These are phyloP conservation scores for Eilema depressum DNA, from an alignment of 2,888 invertebrate species.

Conservation along the genomic window DNA sequence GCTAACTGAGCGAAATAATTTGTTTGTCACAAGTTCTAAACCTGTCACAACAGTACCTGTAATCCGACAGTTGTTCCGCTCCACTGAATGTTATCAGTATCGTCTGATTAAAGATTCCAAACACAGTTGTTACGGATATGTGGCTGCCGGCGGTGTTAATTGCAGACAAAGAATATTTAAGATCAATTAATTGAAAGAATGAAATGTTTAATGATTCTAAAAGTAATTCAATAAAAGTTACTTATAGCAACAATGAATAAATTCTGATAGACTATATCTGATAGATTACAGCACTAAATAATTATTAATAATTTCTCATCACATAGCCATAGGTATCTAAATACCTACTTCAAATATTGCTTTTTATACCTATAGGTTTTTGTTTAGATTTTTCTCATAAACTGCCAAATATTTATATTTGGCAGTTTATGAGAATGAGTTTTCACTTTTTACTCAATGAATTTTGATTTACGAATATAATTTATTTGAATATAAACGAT, in stretches of 20 bases:
- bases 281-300: not conserved
- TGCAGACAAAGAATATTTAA: not conserved
- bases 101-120: constrained; percentile 36
- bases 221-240: not conserved
- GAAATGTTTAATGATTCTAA: not conserved
- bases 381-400: too few species aligned
- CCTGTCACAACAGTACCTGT: constrained; percentile 67
- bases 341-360: too few species aligned
- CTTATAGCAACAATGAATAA: not conserved
- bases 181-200: not conserved
- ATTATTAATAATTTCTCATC: not conserved
- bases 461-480: not conserved
- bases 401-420: not conserved
- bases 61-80: constrained; percentile 69
- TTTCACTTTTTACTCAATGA: not conserved
- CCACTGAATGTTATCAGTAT: constrained; percentile 47
- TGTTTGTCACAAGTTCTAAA: constrained; percentile 35
- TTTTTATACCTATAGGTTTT: not conserved
- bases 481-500: not conserved
- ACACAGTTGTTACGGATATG: constrained; percentile 6
- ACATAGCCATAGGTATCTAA: not conserved
- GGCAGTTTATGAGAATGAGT: not conserved
- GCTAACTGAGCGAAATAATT: constrained; percentile 40
- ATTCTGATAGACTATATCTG: too few species aligned
- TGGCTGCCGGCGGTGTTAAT: not conserved